Conservation (phyloP, 2,113 vertebrate species). For the Cottus gobio region DNA sequence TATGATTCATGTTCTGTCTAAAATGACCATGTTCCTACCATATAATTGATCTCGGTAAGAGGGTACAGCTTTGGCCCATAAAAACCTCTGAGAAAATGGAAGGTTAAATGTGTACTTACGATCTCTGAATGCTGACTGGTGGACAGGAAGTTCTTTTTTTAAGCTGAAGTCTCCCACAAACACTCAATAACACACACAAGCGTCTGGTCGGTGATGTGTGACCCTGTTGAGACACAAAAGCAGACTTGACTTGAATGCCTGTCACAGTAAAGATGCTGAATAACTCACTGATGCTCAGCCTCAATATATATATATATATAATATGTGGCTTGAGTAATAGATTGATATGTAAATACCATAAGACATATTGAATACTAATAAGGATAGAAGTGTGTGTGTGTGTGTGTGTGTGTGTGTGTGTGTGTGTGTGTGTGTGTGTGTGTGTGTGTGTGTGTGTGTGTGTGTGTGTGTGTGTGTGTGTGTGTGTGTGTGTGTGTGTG, state of each 20-base stretch:
- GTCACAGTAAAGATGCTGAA: neutral
- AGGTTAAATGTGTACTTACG: constrained; percentile 66
- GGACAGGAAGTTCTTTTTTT: constrained; percentile 42
- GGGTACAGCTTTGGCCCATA: neutral
- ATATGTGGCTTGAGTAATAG: neutral
- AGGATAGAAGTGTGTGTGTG: neutral
- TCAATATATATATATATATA: neutral
- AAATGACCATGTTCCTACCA: neutral
- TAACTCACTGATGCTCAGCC: neutral
- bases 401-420: neutral
- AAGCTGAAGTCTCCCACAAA: constrained; percentile 47
- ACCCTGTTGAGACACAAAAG: constrained; percentile 63
- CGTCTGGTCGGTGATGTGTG: constrained; percentile 32
- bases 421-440: neutral
- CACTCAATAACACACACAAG: constrained; percentile 26
- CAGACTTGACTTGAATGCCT: constrained; percentile 7
- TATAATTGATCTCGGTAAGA: neutral
- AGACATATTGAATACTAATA: neutral
- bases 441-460: neutral
- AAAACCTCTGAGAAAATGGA: neutral
- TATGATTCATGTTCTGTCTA: constrained; percentile 6
- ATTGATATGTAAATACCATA: neutral
- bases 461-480: neutral
- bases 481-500: neutral
- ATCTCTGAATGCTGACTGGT: constrained; percentile 58